Evolutionary conservation across 2,113 vertebrate genomes (phyloP).

Genomic region (Podiceps cristatus): DNA sequence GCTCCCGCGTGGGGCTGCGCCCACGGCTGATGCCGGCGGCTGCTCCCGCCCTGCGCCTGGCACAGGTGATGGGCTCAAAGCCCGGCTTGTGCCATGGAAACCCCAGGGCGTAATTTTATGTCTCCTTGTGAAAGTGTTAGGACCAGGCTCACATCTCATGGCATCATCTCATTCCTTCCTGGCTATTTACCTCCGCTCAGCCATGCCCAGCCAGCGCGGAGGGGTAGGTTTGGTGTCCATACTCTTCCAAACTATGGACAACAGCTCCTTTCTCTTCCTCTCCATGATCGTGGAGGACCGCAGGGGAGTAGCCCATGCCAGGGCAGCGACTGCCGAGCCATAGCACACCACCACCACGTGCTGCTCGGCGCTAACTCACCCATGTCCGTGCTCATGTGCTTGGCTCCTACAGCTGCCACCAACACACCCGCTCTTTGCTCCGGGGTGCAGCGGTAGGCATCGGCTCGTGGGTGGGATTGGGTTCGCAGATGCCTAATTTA

Average conservation of each 20-base stretch:
- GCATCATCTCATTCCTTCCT: neutral
- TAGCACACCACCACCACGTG: neutral
- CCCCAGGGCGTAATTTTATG: accelerated
- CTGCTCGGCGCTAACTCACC: accelerated
- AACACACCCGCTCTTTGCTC: neutral
- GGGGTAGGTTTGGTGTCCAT: neutral
- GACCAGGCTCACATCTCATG: accelerated
- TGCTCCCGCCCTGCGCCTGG: neutral
- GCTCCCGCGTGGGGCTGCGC: neutral
- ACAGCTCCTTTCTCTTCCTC: neutral
- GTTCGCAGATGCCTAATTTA: neutral
- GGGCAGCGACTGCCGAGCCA: neutral
- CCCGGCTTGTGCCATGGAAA: accelerated
- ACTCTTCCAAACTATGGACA: accelerated
- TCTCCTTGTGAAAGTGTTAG: neutral
- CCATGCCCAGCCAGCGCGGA: neutral
- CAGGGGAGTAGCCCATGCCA: neutral
- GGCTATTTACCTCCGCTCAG: neutral
- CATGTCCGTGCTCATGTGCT: neutral
- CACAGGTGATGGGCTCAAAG: neutral
- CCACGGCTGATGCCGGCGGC: neutral
- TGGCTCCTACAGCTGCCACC: neutral
- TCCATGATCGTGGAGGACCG: accelerated
- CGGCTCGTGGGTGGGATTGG: neutral
- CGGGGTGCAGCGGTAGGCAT: neutral